Conservation (phyloP, 2,113 vertebrate genomes). For the Solea senegalensis region DNA sequence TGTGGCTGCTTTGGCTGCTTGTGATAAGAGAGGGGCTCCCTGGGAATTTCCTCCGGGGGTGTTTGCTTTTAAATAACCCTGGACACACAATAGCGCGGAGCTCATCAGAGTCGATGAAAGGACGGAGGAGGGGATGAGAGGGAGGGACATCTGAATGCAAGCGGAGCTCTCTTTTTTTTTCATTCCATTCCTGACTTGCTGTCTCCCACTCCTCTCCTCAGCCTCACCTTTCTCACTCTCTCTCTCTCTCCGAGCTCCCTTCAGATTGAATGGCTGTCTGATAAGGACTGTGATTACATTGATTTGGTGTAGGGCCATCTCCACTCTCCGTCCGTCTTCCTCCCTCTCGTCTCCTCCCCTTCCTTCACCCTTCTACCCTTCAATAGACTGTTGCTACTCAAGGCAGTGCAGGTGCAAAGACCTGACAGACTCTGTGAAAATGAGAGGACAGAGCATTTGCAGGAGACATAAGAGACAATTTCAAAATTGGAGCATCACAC, state of each 20-base stretch:
- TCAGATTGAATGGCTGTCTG: constrained; percentile 69
- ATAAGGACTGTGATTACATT: constrained; percentile 82
- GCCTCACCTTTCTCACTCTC: constrained; percentile 3
- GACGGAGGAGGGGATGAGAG: constrained; percentile 34
- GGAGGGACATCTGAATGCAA: constrained; percentile 48
- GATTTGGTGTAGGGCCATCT: constrained; percentile 76
- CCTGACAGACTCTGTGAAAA: constrained; percentile 19
- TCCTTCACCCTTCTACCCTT: constrained; percentile 38
- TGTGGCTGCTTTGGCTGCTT: constrained; percentile 62
- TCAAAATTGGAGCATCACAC: no score
- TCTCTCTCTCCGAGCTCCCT: constrained; percentile 32
- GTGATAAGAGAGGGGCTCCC: constrained; percentile 71
- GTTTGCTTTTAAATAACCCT: constrained; percentile 69
- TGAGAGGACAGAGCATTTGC: neutral
- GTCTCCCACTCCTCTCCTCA: constrained; percentile 21
- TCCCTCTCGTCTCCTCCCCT: neutral
- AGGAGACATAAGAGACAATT: neutral
- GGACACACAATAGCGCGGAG: constrained; percentile 67
- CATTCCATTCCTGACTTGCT: constrained; percentile 23
- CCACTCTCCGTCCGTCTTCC: constrained; percentile 49
- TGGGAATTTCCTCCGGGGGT: constrained; percentile 66
- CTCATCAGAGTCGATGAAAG: constrained; percentile 71
- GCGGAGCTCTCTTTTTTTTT: constrained; percentile 13
- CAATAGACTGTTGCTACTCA: constrained; percentile 39
- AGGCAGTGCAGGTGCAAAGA: constrained; percentile 24